Evolutionary conservation across 1,140 invertebrate species (phyloP).

Genomic region (Dufourea novaeangliae): DNA sequence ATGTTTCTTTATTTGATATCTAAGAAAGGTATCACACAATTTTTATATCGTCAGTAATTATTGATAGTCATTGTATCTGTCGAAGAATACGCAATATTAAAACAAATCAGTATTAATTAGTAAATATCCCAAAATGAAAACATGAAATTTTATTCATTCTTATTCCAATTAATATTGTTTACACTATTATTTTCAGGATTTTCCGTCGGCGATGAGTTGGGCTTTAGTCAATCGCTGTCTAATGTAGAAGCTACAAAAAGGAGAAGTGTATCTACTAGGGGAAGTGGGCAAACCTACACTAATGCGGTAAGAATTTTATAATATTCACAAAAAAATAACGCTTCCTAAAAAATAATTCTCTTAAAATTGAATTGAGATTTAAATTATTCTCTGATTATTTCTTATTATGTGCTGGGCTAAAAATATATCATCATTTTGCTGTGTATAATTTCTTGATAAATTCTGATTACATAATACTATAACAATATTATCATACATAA

Average conservation of each 20-base stretch:
- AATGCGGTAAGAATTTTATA: constrained; percentile 37
- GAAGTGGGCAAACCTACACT: constrained; percentile 37
- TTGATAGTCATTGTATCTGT: too few species aligned
- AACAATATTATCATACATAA: not conserved
- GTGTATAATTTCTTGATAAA: too few species aligned
- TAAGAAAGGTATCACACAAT: too few species aligned
- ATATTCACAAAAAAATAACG: not conserved
- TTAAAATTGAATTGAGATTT: too few species aligned
- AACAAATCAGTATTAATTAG: not conserved
- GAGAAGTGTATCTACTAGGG: constrained; percentile 83
- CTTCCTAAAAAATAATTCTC: not conserved
- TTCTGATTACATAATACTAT: not conserved
- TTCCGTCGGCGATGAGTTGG: constrained; percentile 91
- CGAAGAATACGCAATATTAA: too few species aligned
- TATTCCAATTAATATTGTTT: not conserved
- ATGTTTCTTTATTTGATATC: too few species aligned
- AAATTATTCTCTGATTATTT: too few species aligned
- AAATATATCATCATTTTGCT: too few species aligned
- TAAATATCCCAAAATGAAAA: not conserved
- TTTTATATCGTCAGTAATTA: too few species aligned
- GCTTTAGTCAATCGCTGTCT: constrained; percentile 89
- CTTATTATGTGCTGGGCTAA: too few species aligned
- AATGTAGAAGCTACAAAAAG: constrained; percentile 87
- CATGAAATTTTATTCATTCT: not conserved
- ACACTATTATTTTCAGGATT: constrained; percentile 84